phyloP scores from a whole-genome alignment of 2,113 vertebrate genomes.

The Paedocypris sp. region DNA sequence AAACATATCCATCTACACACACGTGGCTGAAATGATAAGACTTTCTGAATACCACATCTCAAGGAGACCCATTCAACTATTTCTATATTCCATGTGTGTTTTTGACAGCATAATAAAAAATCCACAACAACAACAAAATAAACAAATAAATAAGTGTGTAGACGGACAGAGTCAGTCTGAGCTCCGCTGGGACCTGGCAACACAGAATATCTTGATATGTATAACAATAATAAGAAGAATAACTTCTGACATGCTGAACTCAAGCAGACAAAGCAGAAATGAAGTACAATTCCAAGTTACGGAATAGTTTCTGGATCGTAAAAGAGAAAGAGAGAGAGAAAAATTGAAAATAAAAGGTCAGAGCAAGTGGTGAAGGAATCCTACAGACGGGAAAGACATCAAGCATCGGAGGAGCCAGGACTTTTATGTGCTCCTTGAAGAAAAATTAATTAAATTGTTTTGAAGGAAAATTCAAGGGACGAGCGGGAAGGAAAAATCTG shows the following conservation, averaged over 20 bases:
- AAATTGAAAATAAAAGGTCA: too few relatives aligned
- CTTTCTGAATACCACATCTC: too few relatives aligned
- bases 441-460: slow-evolving; percentile 28
- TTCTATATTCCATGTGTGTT: too few relatives aligned
- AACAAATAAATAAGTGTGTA: neutral
- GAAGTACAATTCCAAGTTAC: too few relatives aligned
- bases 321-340: too few relatives aligned
- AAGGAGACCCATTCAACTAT: too few relatives aligned
- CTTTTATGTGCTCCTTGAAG: slow-evolving; percentile 39
- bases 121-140: neutral
- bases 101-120: neutral
- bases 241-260: neutral
- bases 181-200: neutral
- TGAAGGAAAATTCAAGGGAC: slow-evolving; percentile 21
- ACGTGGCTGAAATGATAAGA: too few relatives aligned
- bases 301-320: too few relatives aligned
- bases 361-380: neutral
- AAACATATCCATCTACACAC: too few relatives aligned
- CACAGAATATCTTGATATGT: slow-evolving; percentile 5
- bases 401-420: slow-evolving; percentile 11
- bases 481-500: slow-evolving; percentile 36
- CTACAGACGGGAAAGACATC: slow-evolving; percentile 19
- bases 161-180: neutral
- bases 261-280: slow-evolving; percentile 1
- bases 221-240: too few relatives aligned